Base-by-base conservation (phyloP, 1,140 invertebrate genomes). In the Diplogasteroides magnus region DNA sequence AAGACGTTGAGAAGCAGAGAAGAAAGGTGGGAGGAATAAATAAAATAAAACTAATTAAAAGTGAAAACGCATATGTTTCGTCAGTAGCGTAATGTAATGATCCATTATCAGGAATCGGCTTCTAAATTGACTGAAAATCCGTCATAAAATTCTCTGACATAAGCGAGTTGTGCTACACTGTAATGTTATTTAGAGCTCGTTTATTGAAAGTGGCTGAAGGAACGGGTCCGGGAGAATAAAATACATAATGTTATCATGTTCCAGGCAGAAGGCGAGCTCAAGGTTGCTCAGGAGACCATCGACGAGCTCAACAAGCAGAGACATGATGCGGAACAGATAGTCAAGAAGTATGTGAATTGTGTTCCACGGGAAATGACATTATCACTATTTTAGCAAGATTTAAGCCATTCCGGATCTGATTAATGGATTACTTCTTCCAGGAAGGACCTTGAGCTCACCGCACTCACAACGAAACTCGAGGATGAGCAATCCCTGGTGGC, bases 1-100 rank as follows among this genome's bases (percentile, higher is more conserved):
- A 90, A 81, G 96, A 99, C 85, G 90, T 98, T 83, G 96, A 98
- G 85, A 99, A 99, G 87, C 89, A 90, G 80, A 97, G 93, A 88
- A 90, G 94, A 83, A 89, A 89, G 79, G 77, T 96, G 80, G 96
- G 98, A 85, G 93, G 93, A 75, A 96, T 98, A 19, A 48, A n/a
- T n/a, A n/a, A n/a, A n/a, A n/a, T n/a, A n/a, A n/a, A n/a, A n/a
- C n/a, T n/a, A n/a, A n/a, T n/a, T n/a, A n/a, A n/a, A n/a, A n/a
- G n/a, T n/a, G n/a, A n/a, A n/a, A n/a, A n/a, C n/a, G n/a, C n/a
- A n/a, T n/a, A n/a, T n/a, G n/a, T n/a, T n/a, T n/a, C n/a, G n/a
- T n/a, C n/a, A n/a, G n/a, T n/a, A n/a, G n/a, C n/a, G n/a, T n/a
- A n/a, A n/a, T n/a, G n/a, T n/a, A n/a, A n/a, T n/a, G n/a, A n/a